Conservation (phyloP, 2,888 invertebrate genomes). For the Oscheius onirici region DNA sequence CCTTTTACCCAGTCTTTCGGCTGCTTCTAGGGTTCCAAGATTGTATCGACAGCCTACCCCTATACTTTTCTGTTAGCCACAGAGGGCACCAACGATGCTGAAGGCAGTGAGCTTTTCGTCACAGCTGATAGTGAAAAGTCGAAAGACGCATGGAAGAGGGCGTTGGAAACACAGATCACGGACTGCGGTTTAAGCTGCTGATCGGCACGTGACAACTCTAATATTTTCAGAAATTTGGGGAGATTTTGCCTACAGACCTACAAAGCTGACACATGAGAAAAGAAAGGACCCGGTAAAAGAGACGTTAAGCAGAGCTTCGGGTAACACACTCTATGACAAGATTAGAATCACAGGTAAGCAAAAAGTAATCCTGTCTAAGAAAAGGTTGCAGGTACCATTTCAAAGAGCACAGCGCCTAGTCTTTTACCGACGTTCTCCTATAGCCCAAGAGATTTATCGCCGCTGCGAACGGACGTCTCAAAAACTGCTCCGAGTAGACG, state of each 20-base stretch:
- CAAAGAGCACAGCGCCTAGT: slow-evolving; percentile 13
- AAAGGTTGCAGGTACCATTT: slow-evolving; percentile 7
- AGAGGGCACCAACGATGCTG: slow-evolving; percentile 39
- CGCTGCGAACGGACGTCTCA: slow-evolving; percentile 13
- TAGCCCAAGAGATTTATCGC: slow-evolving; percentile 21
- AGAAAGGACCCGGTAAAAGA: slow-evolving; percentile 50
- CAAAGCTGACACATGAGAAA: slow-evolving; percentile 46
- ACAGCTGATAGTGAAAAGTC: slow-evolving; percentile 40
- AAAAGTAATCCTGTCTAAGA: neutral
- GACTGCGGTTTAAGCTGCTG: slow-evolving; percentile 44
- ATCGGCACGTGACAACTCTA: neutral
- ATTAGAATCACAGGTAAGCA: slow-evolving; percentile 45
- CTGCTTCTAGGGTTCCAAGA: slow-evolving; percentile 43
- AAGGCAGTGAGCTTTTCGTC: slow-evolving; percentile 41
- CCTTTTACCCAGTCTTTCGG: neutral
- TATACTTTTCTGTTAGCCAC: slow-evolving; percentile 41
- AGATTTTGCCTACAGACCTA: slow-evolving; percentile 45
- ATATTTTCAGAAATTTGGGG: slow-evolving; percentile 53
- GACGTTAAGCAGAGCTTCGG: slow-evolving; percentile 49
- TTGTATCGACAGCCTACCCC: slow-evolving; percentile 39
- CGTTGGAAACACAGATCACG: slow-evolving; percentile 49
- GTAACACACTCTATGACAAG: slow-evolving; percentile 55
- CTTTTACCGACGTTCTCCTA: slow-evolving; percentile 17
- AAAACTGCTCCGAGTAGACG: slow-evolving; percentile 49
- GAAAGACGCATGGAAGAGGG: slow-evolving; percentile 49